Percentiles rank a stretch among this genome's conserved stretches.
These are phyloP conservation scores for chimpanzee (Pan troglodytes) DNA, from an alignment of 2,113 vertebrate genomes.

Conservation along the genomic window NHGRI_mPanTro3-v2.1_pri NC_072416.2:71542001-71542500, in stretches of 20 bases:
- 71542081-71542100: neutral
- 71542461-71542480: neutral
- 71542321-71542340: neutral
- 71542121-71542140: too few relatives aligned
- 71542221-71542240: neutral
- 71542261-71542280: neutral
- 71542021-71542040: neutral
- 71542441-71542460: neutral
- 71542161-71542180: neutral
- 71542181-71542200: neutral
- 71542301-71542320: neutral
- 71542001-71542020: slow-evolving; percentile 44
- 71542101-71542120: too few relatives aligned
- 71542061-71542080: neutral
- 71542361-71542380: neutral
- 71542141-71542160: neutral
- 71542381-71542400: neutral
- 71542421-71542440: neutral
- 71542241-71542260: neutral
- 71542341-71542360: slow-evolving; percentile 5
- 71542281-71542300: slow-evolving; percentile 17
- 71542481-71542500: slow-evolving; percentile 31
- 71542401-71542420: neutral
- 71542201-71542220: neutral
- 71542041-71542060: neutral